Evolutionary conservation across 1,140 invertebrate species (phyloP), one percentile per base, ranked within the genome.

Genomic region (Laupala kohalensis): DNA sequence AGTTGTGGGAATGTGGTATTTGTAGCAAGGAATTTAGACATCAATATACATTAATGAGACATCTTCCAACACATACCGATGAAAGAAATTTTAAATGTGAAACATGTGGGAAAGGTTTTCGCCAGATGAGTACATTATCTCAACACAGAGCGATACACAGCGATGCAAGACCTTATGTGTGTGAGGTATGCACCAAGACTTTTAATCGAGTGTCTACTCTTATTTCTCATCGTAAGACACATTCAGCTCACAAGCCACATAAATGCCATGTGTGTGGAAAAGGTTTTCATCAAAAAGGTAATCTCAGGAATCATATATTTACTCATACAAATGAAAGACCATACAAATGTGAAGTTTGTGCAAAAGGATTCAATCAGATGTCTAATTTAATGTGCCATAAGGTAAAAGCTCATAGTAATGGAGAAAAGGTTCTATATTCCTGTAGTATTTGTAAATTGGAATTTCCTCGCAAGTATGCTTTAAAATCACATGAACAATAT

Each of bases 331-430:
- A 77, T 71, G 76, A 78, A 70, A 63, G 77, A 24, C 78, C 78
- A 25, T 79, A 77, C 74, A 80, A 81, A 81, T 83, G 91, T 79
- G 88, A 91, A 74, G 81, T 89, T 15, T 93, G 91, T 78, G 81
- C 86, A 64, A 89, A 89, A 75, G 89, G 90, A n/a, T 93, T 92
- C 81, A 93, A 92, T 76, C 91, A 93, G 78, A 92, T 91, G 83
- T 92, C 91, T 67, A 92, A 92, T 81, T 83, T 90, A 69, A 88
- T 90, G 72, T 90, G 89, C 78, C 89, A 91, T 77, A 89, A 89
- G 78, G 83, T 88, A 74, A 90, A 89, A 69, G 71, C 83, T 23
- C 85, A 87, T 74, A 83, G 84, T 67, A 81, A 85, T 72, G 76
- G 79, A 5, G 84, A 85, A 73, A 86, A 84, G 77, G 82, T 83